Base-by-base conservation (phyloP, 2,888 invertebrate genomes). In the Cabera pusaria region DNA sequence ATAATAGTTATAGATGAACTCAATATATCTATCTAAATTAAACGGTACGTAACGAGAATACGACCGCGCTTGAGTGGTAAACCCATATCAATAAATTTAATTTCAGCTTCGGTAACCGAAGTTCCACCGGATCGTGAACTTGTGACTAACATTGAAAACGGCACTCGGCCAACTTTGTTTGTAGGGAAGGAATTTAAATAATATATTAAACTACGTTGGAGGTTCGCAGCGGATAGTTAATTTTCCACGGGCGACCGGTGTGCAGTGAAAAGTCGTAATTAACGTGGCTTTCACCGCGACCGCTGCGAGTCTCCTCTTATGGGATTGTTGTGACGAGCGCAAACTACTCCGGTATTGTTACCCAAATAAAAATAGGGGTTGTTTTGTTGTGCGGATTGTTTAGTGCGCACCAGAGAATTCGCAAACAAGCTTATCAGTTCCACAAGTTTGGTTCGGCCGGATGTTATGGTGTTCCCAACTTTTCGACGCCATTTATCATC, bases 201-300 rank as follows among this genome's bases (percentile, higher is more conserved):
- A 58, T 57, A 59, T 55, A 64, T 64, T 62, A 62, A 62, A 62
- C 53, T 18, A 14, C 59, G 56, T 47, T 29, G 47, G 52, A 52
- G 51, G 44, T 59, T 41, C 24, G 23, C 44, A 36, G 54, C 40
- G 49, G 46, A 55, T 57, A 57, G 65, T 70, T 74, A 70, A 68
- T 76, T 77, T 68, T 75, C 73, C 61, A n/a, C 55, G 69, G 66
- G 49, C 26, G 45, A 29, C 40, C 46, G 50, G 55, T 54, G 57
- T 52, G 55, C 60, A 49, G 58, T 68, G 64, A 67, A 72, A 73
- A 70, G 64, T 72, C 61, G 66, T 78, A 81, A 81, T 82, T 80
- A 80, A 76, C 72, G 70, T 69, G 70, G 70, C 70, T 72, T 74
- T 73, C 71, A 69, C 54, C 53, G 56, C 66, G 60, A 53, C 54